Conservation (phyloP, 2,888 invertebrate species). For the Tachina lurida region DNA sequence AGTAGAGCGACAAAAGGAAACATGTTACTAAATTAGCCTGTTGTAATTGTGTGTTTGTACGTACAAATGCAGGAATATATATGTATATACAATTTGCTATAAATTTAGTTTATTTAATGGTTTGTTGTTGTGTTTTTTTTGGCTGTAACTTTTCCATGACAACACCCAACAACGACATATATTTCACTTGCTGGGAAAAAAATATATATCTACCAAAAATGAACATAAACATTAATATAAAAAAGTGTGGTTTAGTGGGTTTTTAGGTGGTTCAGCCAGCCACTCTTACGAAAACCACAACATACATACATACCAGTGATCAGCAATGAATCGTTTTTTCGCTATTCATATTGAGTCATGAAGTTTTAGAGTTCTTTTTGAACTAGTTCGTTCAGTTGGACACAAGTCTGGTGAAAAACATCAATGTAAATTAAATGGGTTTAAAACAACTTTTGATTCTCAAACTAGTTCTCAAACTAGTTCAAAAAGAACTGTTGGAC, state of each 20-base stretch:
- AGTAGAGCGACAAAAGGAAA: conserved; percentile 32
- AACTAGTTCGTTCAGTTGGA: too few species aligned
- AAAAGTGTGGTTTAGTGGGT: conserved; percentile 64
- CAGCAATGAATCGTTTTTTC: too few species aligned
- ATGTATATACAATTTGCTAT: conserved; percentile 6
- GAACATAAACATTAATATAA: background rate
- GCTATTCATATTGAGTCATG: too few species aligned
- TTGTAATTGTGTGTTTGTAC: background rate
- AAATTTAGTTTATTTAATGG: conserved; percentile 38
- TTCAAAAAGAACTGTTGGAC: too few species aligned
- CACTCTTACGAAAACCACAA: conserved; percentile 9
- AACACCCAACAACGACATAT: conserved; percentile 54
- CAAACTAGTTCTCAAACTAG: too few species aligned
- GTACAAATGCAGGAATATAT: conserved; percentile 23
- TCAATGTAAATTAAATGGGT: too few species aligned
- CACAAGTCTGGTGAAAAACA: too few species aligned
- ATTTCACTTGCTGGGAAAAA: conserved; percentile 37
- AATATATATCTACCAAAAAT: background rate
- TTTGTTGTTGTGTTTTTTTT: conserved; percentile 12
- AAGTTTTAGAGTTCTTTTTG: too few species aligned
- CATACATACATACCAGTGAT: too few species aligned
- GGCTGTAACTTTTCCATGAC: conserved; percentile 48
- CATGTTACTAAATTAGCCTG: conserved; percentile 36
- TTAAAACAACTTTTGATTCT: too few species aligned
- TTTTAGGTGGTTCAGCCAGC: conserved; percentile 65